Percentiles rank a stretch among this genome's conserved stretches.
Conservation (phyloP, 2,888 invertebrate genomes). For the Limnephilus lunatus region DNA sequence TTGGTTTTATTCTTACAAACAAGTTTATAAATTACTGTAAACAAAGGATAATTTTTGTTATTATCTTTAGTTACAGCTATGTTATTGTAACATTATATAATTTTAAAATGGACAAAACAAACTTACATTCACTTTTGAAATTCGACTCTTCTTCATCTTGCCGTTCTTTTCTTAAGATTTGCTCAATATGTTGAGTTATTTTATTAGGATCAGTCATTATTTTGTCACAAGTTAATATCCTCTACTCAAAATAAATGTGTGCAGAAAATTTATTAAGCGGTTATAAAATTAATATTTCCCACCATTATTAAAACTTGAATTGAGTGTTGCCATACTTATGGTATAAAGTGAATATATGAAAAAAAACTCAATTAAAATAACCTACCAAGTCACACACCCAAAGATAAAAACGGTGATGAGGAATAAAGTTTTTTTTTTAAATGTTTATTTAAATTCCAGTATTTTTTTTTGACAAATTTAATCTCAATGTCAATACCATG, state of each 20-base stretch:
- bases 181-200: constrained; percentile 22
- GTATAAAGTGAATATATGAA: not conserved
- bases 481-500: no score
- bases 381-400: not conserved
- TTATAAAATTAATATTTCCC: not conserved
- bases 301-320: not conserved
- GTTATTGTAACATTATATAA: constrained; percentile 10
- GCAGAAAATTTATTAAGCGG: not conserved
- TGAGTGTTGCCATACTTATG: not conserved
- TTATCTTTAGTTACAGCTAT: not conserved
- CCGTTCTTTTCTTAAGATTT: constrained; percentile 54
- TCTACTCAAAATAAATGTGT: not conserved
- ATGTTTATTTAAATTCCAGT: no score
- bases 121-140: constrained; percentile 36
- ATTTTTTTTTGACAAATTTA: no score
- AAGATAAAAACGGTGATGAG: not conserved
- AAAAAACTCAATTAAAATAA: not conserved
- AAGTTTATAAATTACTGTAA: constrained; percentile 47
- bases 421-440: no score
- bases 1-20: constrained; percentile 30
- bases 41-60: not conserved
- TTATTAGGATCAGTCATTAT: not conserved
- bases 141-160: constrained; percentile 47
- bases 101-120: not conserved
- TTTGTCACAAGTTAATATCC: not conserved